Base-by-base conservation (phyloP, 2,113 vertebrate species). In the Python bivittatus region DNA sequence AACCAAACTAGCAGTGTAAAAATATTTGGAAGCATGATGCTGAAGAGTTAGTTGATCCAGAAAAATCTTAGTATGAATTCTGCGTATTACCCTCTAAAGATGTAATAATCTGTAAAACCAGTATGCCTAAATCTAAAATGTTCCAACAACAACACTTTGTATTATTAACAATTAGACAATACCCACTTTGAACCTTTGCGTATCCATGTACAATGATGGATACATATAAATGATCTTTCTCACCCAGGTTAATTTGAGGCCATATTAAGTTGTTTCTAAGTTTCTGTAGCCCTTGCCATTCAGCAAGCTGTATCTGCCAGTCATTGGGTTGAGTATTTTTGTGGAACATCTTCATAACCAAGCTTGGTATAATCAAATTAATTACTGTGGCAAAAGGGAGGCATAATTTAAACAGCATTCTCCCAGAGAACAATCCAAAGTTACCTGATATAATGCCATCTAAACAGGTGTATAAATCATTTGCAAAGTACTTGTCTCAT, bases 291-390 rank as follows among this genome's bases (percentile, higher is more conserved):
- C 0, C 91, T 88, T 33, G 56, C 53, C 90, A 0, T 33, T 94
- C 38, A 83, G 8, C 44, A 58, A 42, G 23, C 57, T 95, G 10
- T 38, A n/a, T 79, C 88, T 88, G 1, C 84, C 93, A 57, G 88
- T 57, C 33, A 29, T 12, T 0, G 0, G 87, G 64, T 92, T 90
- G 93, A 91, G 57, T 22, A 8, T 94, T 91, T 93, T 91, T 94
- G 58, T 92, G 86, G 64, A 93, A 90, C 27, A 94, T 94, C 96
- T 96, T 91, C 93, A 94, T 84, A 92, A 91, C 84, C 58, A 92
- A 92, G 90, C 91, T 94, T 96, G 87, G 60, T 93, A 92, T 95
- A 94, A 97, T 94, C 79, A 38, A 94, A 94, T 96, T 93, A 95
- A 23, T 86, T 9, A 93, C 87, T 89, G 68, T 20, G 92, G 93